Evolutionary conservation across 2,797 vertebrate species (phyloP).

Genomic region (Dallia pectoralis): DNA sequence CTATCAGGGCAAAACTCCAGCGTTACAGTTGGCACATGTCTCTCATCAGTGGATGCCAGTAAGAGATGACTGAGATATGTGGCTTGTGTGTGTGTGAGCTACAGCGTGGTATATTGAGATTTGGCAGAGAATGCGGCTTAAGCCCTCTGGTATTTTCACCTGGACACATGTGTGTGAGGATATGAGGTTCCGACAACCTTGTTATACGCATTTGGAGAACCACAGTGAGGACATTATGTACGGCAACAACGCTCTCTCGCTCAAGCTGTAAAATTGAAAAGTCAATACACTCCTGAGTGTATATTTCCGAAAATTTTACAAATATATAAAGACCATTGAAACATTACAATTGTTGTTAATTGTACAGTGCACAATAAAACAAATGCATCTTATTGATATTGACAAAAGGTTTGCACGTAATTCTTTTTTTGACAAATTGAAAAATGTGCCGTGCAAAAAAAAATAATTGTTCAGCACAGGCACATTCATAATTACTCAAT

Average conservation of each 20-base stretch:
- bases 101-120: conserved; percentile 40
- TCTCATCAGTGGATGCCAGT: conserved; percentile 52
- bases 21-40: conserved; percentile 43
- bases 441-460: conserved; percentile 28
- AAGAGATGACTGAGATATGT: conserved; percentile 37
- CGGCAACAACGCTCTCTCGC: not conserved
- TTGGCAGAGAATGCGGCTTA: conserved; percentile 29
- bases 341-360: no score
- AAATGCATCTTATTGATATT: no score
- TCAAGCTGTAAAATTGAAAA: not conserved
- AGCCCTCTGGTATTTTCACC: conserved; percentile 30
- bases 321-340: not conserved
- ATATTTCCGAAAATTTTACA: not conserved
- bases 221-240: conserved; percentile 6
- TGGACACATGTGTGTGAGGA: conserved; percentile 18
- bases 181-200: conserved; percentile 22
- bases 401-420: not conserved
- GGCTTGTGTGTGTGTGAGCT: conserved; percentile 37
- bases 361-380: no score
- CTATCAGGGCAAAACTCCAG: conserved; percentile 49
- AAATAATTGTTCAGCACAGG: conserved; percentile 32
- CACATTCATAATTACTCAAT: conserved; percentile 46
- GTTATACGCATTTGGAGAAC: conserved; percentile 6
- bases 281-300: not conserved
- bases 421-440: conserved; percentile 2